phyloP scores from a whole-genome alignment of 2,888 invertebrate genomes.

The Brachyptera putata region DNA sequence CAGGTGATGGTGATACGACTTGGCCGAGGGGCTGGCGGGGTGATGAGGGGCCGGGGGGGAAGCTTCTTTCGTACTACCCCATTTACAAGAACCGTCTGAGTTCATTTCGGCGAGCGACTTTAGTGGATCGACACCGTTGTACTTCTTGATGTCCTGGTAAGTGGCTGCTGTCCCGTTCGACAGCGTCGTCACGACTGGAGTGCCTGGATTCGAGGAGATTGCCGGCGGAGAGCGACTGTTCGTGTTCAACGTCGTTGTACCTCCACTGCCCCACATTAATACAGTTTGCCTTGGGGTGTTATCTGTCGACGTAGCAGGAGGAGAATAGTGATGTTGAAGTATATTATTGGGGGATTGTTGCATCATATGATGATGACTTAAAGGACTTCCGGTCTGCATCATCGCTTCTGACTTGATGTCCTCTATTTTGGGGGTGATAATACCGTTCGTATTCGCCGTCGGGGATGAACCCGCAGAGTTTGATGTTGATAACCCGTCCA shows the following conservation, averaged over 20 bases:
- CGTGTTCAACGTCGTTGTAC: slow-evolving; percentile 35
- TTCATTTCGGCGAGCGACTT: slow-evolving; percentile 51
- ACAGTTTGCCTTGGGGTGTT: slow-evolving; percentile 81
- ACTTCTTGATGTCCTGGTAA: slow-evolving; percentile 32
- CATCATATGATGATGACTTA: slow-evolving; percentile 27
- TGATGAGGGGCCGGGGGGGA: slow-evolving; percentile 40
- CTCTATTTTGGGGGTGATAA: slow-evolving; percentile 58
- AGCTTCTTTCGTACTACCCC: slow-evolving; percentile 40
- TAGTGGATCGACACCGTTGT: slow-evolving; percentile 42
- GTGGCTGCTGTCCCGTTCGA: slow-evolving; percentile 27
- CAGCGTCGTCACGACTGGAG: slow-evolving; percentile 30
- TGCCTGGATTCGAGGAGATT: slow-evolving; percentile 32
- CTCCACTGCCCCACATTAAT: slow-evolving; percentile 77
- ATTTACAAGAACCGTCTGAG: slow-evolving; percentile 41
- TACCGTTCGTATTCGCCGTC: slow-evolving; percentile 44
- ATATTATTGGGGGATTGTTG: slow-evolving; percentile 34
- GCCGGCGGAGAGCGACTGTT: slow-evolving; percentile 31
- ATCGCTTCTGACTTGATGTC: slow-evolving; percentile 52
- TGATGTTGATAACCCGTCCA: slow-evolving; percentile 51
- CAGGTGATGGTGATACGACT: slow-evolving; percentile 35
- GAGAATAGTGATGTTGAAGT: slow-evolving; percentile 35
- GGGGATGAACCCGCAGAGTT: slow-evolving; percentile 59
- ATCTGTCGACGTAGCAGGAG: slow-evolving; percentile 41
- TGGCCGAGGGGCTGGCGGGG: slow-evolving; percentile 42
- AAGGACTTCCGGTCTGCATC: slow-evolving; percentile 37